A percentile compares a stretch with the other conserved stretches of the same genome.
phyloP scores from a whole-genome alignment of 2,888 invertebrate species.

The Chymomyza fuscimana region DNA sequence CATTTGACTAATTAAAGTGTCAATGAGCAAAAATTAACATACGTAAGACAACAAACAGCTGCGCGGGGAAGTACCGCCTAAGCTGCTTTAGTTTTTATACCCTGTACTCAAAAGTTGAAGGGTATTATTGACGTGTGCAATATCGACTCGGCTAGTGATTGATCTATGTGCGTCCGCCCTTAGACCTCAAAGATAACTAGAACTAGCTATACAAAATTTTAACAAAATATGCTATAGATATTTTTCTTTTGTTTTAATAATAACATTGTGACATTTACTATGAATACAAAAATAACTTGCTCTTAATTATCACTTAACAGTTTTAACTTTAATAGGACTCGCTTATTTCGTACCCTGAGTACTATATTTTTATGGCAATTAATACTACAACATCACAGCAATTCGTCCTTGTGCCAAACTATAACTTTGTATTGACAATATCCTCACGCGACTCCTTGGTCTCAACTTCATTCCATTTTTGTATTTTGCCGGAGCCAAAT shows the following conservation, averaged over 20 bases:
- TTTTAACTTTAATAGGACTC: slow-evolving; percentile 67
- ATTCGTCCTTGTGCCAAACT: slow-evolving; percentile 43
- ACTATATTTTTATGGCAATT: slow-evolving; percentile 55
- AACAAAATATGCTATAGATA: too few relatives aligned
- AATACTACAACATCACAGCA: slow-evolving; percentile 63
- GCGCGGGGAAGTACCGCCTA: not conserved
- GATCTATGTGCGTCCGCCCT: too few relatives aligned
- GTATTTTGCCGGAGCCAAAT: slow-evolving; percentile 86
- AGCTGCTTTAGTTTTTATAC: not conserved
- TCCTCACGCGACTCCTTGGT: slow-evolving; percentile 75
- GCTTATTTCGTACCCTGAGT: slow-evolving; percentile 19
- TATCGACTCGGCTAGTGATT: too few relatives aligned
- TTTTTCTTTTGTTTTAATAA: not conserved
- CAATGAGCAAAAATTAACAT: slow-evolving; percentile 53
- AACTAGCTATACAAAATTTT: too few relatives aligned
- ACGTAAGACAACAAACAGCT: slow-evolving; percentile 30
- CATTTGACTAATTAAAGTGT: slow-evolving; percentile 60
- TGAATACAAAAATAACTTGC: not conserved
- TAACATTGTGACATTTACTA: not conserved
- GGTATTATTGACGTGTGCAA: too few relatives aligned
- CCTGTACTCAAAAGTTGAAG: too few relatives aligned
- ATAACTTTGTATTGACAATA: slow-evolving; percentile 75
- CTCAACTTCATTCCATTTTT: slow-evolving; percentile 84
- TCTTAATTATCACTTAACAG: slow-evolving; percentile 60
- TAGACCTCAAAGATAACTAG: too few relatives aligned